These are phyloP conservation scores for Nasua narica DNA, from an alignment of 2,797 vertebrate species.

Conservation along the genomic window DNA sequence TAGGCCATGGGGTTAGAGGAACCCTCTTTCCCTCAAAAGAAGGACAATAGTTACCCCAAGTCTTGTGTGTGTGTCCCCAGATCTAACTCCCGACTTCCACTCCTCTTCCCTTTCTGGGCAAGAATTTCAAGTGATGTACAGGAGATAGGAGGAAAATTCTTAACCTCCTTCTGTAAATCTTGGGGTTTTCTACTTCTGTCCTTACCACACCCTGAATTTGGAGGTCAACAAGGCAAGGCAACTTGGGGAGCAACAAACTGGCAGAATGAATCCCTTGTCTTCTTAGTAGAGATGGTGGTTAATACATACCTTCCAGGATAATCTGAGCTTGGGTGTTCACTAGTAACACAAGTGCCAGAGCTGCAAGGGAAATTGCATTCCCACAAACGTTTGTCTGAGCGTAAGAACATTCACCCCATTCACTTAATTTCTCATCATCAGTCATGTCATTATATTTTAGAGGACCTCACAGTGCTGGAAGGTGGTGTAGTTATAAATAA, in stretches of 20 bases:
- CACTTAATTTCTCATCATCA: constrained; percentile 52
- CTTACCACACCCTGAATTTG: neutral
- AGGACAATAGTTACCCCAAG: neutral
- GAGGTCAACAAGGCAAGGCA: neutral
- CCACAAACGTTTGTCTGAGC: constrained; percentile 17
- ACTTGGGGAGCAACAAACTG: neutral
- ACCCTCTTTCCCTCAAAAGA: neutral
- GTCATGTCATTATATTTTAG: constrained; percentile 48
- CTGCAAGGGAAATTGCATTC: constrained; percentile 31
- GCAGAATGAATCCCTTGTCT: neutral
- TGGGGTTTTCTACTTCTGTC: neutral
- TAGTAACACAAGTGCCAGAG: neutral
- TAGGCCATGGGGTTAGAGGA: neutral
- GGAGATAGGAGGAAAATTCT: neutral
- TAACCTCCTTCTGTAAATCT: neutral
- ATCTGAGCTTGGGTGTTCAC: neutral
- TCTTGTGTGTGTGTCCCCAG: neutral
- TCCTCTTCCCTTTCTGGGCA: neutral
- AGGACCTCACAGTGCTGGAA: constrained; percentile 38
- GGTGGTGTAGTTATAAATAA: constrained; percentile 44
- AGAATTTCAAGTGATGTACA: neutral
- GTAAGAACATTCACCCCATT: neutral
- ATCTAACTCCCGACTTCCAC: neutral
- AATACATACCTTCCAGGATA: neutral
- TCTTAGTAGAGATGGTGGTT: neutral